phyloP scores from a whole-genome alignment of 2,888 invertebrate genomes.

The Drosophila tripunctata region DNA sequence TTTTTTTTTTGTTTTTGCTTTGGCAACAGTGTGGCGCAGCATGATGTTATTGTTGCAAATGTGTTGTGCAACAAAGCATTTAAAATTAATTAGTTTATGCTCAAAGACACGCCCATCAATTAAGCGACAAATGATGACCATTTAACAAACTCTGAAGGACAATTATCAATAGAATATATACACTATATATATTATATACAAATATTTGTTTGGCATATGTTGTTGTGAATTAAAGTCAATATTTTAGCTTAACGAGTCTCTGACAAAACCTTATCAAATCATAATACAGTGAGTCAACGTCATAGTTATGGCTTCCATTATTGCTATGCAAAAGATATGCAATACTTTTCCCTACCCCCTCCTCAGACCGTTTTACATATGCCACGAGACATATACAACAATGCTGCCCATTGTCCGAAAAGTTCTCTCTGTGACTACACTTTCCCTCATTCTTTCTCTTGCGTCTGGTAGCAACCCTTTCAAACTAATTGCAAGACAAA shows the following conservation, averaged over 20 bases:
- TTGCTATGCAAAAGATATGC: constrained; percentile 41
- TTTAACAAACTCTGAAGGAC: no score
- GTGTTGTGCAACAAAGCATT: constrained; percentile 17
- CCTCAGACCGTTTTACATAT: no score
- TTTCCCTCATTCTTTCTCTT: background rate
- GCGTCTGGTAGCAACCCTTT: constrained; percentile 63
- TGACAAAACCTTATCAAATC: constrained; percentile 21
- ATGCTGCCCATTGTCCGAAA: constrained; percentile 62
- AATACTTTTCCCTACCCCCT: background rate
- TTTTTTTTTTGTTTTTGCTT: no score
- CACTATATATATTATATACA: background rate
- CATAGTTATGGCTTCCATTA: constrained; percentile 24
- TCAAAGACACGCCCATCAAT: constrained; percentile 1
- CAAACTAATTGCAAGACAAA: constrained; percentile 79
- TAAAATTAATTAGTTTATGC: constrained; percentile 43
- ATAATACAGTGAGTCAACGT: constrained; percentile 40
- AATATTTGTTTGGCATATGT: background rate
- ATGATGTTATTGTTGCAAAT: constrained; percentile 31
- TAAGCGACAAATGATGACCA: background rate
- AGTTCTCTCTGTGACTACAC: constrained; percentile 1
- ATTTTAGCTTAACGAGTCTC: background rate
- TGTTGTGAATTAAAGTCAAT: background rate
- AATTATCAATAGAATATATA: background rate
- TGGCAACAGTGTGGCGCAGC: constrained; percentile 1
- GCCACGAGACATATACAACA: constrained; percentile 37